These are phyloP conservation scores for Garrulus glandarius DNA, from an alignment of 2,797 vertebrate genomes.

Conservation along the genomic window DNA sequence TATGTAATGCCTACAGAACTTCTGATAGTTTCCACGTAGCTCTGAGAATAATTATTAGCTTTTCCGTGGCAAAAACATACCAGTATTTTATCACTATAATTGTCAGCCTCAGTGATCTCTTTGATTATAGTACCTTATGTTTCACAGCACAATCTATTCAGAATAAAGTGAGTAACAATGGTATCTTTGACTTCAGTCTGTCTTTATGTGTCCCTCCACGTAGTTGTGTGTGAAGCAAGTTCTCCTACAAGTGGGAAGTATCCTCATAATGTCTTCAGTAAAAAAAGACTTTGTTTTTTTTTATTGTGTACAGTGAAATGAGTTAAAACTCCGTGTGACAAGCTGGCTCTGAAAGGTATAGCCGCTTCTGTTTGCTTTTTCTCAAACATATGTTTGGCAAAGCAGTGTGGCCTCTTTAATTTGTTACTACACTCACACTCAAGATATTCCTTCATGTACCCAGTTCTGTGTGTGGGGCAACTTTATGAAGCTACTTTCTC, in stretches of 20 bases:
- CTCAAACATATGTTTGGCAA: not conserved
- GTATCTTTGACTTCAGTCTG: not conserved
- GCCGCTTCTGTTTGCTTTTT: not conserved
- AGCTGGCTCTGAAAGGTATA: not conserved
- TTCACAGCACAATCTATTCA: not conserved
- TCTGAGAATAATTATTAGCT: not conserved
- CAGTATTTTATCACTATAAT: not conserved
- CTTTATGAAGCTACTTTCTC: not conserved
- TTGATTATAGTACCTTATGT: not conserved
- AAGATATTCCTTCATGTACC: accelerated
- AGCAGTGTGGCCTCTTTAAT: not conserved
- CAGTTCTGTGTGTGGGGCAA: not conserved
- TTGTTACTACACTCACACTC: not conserved
- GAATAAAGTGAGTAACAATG: not conserved
- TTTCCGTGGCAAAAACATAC: not conserved
- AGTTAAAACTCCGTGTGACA: not conserved
- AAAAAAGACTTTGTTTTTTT: not conserved
- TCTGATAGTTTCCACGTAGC: not conserved
- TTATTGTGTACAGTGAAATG: not conserved
- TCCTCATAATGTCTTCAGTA: not conserved
- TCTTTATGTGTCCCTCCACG: not conserved
- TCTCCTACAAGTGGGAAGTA: not conserved
- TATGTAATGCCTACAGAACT: not conserved
- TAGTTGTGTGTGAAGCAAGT: not conserved
- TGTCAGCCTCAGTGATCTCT: not conserved